A percentile compares a stretch with the other conserved stretches of the same genome.
These are phyloP conservation scores for Urechis unicinctus DNA, from an alignment of 2,888 invertebrate genomes.

Conservation along the genomic window DNA sequence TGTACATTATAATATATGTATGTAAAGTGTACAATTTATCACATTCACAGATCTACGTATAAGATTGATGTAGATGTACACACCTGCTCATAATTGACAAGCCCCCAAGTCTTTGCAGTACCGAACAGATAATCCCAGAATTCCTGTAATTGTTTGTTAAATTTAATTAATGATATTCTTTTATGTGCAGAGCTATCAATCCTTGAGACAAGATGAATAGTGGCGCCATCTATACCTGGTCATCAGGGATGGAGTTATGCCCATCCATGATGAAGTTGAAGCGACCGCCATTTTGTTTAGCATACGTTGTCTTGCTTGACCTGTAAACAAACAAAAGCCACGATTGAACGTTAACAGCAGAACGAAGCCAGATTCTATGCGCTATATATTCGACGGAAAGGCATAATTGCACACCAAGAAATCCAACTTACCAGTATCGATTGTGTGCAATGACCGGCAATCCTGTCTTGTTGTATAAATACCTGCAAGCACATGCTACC, in stretches of 20 bases:
- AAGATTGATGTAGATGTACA: neutral
- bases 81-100: slow-evolving; percentile 33
- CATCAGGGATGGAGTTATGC: slow-evolving; percentile 11
- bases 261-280: slow-evolving; percentile 6
- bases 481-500: neutral
- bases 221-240: slow-evolving; percentile 4
- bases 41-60: no score
- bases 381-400: no score
- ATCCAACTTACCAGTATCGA: neutral
- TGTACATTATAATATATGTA: neutral
- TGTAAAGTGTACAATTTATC: neutral
- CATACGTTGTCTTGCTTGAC: slow-evolving; percentile 4
- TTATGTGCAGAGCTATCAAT: no score
- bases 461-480: neutral
- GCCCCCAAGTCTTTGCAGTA: slow-evolving; percentile 26
- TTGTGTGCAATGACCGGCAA: slow-evolving; percentile 1
- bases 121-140: slow-evolving; percentile 33
- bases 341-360: no score
- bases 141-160: slow-evolving; percentile 17
- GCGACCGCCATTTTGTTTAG: slow-evolving; percentile 8
- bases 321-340: no score
- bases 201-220: no score
- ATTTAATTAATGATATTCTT: no score
- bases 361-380: no score
- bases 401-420: no score